Evolutionary conservation across 2,113 vertebrate species (phyloP).

Genomic region (Nymphicus hollandicus): DNA sequence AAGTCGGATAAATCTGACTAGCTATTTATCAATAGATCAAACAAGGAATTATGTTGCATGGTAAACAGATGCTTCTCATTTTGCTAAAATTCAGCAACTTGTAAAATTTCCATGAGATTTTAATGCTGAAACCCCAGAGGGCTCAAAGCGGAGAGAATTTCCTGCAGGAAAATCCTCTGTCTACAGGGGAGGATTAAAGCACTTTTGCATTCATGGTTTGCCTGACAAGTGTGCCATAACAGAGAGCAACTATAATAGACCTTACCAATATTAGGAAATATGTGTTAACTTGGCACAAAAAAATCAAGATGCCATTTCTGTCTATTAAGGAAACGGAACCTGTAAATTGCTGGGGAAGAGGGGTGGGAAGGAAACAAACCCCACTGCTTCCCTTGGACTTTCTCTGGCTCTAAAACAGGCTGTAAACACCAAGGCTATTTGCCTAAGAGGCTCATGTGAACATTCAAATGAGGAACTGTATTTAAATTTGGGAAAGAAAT

Average conservation of each 20-base stretch:
- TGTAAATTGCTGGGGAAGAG: background rate
- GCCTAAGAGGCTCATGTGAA: background rate
- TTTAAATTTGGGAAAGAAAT: slow-evolving; percentile 13
- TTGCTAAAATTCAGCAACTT: background rate
- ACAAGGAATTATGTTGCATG: background rate
- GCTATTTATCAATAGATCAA: background rate
- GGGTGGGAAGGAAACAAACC: background rate
- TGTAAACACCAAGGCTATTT: background rate
- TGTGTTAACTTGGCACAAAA: background rate
- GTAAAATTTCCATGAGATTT: background rate
- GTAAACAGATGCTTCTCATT: background rate
- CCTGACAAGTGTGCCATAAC: background rate
- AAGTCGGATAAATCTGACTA: background rate
- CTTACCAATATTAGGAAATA: background rate
- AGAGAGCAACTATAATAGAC: background rate
- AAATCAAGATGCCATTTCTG: background rate
- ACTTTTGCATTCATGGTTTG: background rate
- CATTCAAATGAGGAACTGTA: slow-evolving; percentile 2
- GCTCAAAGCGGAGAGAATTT: background rate
- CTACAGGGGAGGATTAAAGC: slow-evolving; percentile 2
- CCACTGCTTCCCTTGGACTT: background rate
- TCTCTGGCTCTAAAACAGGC: background rate
- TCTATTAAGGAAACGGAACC: background rate
- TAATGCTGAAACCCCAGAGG: background rate
- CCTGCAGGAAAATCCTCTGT: slow-evolving; percentile 17